These are phyloP conservation scores for Pelecanus crispus DNA, from an alignment of 2,113 vertebrate genomes.

Conservation along the genomic window DNA sequence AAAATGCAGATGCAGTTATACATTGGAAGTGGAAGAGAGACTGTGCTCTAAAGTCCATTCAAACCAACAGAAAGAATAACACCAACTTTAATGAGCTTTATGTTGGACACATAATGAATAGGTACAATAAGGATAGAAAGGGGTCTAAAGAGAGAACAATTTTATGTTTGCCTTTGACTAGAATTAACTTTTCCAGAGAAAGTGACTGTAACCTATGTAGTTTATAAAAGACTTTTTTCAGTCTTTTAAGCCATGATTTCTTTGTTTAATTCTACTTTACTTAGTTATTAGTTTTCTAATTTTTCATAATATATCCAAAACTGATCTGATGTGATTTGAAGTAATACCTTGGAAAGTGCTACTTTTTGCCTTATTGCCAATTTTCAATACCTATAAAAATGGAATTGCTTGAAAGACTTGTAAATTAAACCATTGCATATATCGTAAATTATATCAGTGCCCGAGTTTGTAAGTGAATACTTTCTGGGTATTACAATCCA, in stretches of 20 bases:
- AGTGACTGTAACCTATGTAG: not conserved
- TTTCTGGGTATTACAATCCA: not conserved
- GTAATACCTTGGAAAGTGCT: slow-evolving; percentile 39
- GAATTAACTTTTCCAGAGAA: not conserved
- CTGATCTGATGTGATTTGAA: slow-evolving; percentile 19
- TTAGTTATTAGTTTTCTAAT: slow-evolving; percentile 36
- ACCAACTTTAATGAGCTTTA: not conserved
- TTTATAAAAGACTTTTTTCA: not conserved
- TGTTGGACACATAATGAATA: not conserved
- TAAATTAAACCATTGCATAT: slow-evolving; percentile 56
- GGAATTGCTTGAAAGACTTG: slow-evolving; percentile 52
- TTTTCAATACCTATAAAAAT: slow-evolving; percentile 56
- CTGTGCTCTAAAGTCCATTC: not conserved
- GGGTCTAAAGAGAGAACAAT: not conserved
- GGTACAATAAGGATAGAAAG: not conserved
- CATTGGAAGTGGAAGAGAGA: not conserved
- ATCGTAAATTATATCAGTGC: not conserved
- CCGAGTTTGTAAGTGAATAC: slow-evolving; percentile 2
- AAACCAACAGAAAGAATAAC: not conserved
- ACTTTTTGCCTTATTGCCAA: slow-evolving; percentile 34
- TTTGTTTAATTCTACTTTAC: slow-evolving; percentile 6
- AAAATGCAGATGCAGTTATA: not conserved
- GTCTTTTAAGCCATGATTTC: not conserved
- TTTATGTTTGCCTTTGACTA: not conserved
- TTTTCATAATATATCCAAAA: slow-evolving; percentile 27